Evolutionary conservation across 2,113 vertebrate genomes (phyloP).

Genomic region (Pelecanoides urinatrix): DNA sequence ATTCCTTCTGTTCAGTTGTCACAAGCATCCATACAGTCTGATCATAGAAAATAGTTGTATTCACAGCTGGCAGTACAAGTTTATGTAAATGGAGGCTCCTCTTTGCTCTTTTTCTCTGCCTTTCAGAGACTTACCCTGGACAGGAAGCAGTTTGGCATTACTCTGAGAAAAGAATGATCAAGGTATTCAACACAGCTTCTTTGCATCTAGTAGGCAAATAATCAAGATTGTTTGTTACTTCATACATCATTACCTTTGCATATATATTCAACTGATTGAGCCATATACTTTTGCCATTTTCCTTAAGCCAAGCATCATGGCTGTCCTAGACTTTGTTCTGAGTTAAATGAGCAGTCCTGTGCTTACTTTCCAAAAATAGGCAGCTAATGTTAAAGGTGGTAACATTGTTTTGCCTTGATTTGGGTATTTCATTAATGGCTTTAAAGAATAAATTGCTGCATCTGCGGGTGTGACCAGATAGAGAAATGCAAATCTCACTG

Average conservation of each 20-base stretch:
- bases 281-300: not conserved
- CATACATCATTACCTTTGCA: not conserved
- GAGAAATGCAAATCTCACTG: not conserved
- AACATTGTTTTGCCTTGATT: not conserved
- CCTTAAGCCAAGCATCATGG: not conserved
- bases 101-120: not conserved
- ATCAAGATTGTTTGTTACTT: not conserved
- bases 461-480: not conserved
- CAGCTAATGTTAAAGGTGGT: not conserved
- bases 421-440: not conserved
- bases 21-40: not conserved
- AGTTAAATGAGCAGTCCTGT: not conserved
- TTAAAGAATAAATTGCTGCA: not conserved
- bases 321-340: not conserved
- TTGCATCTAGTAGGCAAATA: not conserved
- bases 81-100: not conserved
- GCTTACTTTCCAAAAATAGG: not conserved
- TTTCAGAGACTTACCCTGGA: not conserved
- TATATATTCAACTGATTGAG: not conserved
- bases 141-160: not conserved
- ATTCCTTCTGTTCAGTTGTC: not conserved
- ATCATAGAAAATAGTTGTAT: not conserved
- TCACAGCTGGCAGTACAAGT: not conserved
- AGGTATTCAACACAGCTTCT: not conserved
- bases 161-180: not conserved